phyloP scores from a whole-genome alignment of 2,888 invertebrate species.

The Piscicola geometra region DNA sequence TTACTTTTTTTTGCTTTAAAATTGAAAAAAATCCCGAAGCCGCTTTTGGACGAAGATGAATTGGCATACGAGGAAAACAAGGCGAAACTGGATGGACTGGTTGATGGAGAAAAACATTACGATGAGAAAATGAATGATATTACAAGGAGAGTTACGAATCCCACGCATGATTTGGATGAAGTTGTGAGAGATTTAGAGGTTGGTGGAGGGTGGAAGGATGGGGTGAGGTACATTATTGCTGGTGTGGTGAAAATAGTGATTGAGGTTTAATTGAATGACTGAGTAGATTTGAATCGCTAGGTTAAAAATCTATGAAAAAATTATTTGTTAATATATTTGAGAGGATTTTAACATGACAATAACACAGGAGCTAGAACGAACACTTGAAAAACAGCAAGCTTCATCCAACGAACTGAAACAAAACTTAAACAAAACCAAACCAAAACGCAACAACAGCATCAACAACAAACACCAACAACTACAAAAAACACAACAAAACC shows the following conservation, averaged over 20 bases:
- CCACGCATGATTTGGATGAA: background rate
- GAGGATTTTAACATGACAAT: no score
- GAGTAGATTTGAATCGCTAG: no score
- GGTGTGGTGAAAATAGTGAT: no score
- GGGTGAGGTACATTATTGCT: no score
- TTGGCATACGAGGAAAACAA: background rate
- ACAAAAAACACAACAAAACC: background rate
- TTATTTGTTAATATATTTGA: no score
- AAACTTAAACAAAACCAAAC: no score
- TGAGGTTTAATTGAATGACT: no score
- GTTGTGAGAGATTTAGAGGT: constrained; percentile 4
- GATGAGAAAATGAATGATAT: background rate
- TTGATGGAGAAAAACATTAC: background rate
- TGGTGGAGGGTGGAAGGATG: background rate
- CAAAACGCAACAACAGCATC: background rate
- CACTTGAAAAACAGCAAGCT: background rate
- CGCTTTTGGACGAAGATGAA: background rate
- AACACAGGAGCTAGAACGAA: background rate
- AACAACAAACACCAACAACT: constrained; percentile 21
- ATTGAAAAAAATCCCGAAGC: no score
- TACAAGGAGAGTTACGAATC: background rate
- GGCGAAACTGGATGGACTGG: background rate
- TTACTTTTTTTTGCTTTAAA: no score
- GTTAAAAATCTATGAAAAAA: no score
- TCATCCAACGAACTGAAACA: background rate